phyloP scores from a whole-genome alignment of 2,797 vertebrate genomes.

The Thaleichthys pacificus region DNA sequence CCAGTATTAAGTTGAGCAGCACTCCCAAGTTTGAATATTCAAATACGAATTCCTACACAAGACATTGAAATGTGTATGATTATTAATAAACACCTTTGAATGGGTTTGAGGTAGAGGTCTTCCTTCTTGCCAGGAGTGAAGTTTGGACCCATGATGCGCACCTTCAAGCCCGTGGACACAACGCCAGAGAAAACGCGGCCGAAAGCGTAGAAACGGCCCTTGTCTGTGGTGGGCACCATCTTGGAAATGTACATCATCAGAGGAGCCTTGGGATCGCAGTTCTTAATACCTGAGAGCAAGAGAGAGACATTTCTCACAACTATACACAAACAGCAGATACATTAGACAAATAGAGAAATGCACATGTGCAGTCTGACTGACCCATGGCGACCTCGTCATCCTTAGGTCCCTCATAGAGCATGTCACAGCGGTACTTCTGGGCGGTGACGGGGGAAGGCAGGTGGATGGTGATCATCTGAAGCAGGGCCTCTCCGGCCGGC shows the following conservation, averaged over 20 bases:
- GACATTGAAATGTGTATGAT: too few species aligned
- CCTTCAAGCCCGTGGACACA: constrained; percentile 84
- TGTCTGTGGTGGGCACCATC: constrained; percentile 86
- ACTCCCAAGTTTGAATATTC: background rate
- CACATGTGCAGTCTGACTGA: constrained; percentile 39
- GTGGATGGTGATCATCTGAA: constrained; percentile 90
- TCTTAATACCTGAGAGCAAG: constrained; percentile 77
- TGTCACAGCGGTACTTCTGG: constrained; percentile 85
- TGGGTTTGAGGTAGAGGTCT: constrained; percentile 86
- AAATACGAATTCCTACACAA: background rate
- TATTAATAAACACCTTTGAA: constrained; percentile 76
- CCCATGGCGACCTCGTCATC: constrained; percentile 87
- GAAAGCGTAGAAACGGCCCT: constrained; percentile 86
- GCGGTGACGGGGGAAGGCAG: constrained; percentile 85
- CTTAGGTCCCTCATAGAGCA: constrained; percentile 83
- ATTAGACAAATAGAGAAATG: background rate
- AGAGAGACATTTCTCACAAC: background rate
- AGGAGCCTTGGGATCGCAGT: constrained; percentile 85
- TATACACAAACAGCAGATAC: too few species aligned
- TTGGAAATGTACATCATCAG: constrained; percentile 91
- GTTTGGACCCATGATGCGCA: constrained; percentile 88
- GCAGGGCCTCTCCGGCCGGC: constrained; percentile 82
- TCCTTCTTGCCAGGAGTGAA: constrained; percentile 87
- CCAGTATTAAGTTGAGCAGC: too few species aligned
- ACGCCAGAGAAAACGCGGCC: constrained; percentile 85